Conservation (phyloP, 2,113 vertebrate species). For the Cyprinus carpio region DNA sequence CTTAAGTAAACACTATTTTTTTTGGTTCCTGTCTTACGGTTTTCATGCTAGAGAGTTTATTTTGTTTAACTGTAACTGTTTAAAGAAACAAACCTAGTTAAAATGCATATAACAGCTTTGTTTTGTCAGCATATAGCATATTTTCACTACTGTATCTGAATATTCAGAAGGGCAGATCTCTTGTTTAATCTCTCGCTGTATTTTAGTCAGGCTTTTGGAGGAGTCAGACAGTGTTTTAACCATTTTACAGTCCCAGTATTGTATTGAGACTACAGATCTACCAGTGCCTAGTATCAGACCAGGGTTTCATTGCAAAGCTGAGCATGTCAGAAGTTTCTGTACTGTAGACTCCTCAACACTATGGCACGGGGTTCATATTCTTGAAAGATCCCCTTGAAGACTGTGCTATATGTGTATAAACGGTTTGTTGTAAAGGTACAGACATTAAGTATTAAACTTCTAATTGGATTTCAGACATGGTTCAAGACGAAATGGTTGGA, state of each 20-base stretch:
- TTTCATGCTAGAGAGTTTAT: slow-evolving; percentile 7
- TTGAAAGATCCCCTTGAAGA: not conserved
- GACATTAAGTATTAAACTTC: slow-evolving; percentile 1
- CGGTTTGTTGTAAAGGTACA: not conserved
- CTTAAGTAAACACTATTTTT: not conserved
- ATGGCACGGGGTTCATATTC: not conserved
- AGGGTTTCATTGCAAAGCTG: not conserved
- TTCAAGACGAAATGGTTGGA: not conserved
- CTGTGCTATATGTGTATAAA: not conserved
- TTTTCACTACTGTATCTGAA: slow-evolving; percentile 10
- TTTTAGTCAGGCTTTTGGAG: slow-evolving; percentile 21
- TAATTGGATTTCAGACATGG: not conserved
- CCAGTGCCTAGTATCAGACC: not conserved
- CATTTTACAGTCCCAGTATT: slow-evolving; percentile 41
- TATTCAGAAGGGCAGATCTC: not conserved
- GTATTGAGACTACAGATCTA: slow-evolving; percentile 20
- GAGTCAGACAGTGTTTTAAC: not conserved
- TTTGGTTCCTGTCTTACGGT: not conserved
- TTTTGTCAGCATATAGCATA: slow-evolving; percentile 20
- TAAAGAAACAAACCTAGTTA: not conserved
- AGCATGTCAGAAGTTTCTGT: not conserved
- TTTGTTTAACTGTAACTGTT: slow-evolving; percentile 20
- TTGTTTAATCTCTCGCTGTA: not conserved
- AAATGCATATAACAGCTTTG: not conserved
- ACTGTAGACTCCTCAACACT: not conserved